A percentile compares a stretch with the other conserved stretches of the same genome.
These are phyloP conservation scores for Mallotus villosus DNA, from an alignment of 2,797 vertebrate genomes.

Conservation along the genomic window DNA sequence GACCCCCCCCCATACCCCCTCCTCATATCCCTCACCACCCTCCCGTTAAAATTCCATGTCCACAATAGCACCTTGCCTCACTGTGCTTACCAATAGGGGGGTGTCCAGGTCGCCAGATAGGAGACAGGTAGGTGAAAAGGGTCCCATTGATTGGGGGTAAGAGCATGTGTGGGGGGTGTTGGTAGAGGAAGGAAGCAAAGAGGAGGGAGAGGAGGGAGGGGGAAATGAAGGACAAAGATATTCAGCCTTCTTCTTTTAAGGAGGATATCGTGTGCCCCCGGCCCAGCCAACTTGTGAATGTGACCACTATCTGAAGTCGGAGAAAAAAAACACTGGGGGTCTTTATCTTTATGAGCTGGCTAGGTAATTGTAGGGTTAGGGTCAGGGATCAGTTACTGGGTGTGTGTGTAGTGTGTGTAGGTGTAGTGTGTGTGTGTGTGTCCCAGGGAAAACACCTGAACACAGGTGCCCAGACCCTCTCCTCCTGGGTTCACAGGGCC, in stretches of 20 bases:
- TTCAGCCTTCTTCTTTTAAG: slow-evolving; percentile 64
- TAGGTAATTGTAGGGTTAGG: slow-evolving; percentile 91
- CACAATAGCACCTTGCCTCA: slow-evolving; percentile 59
- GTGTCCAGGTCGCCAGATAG: not conserved
- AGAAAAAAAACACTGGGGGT: slow-evolving; percentile 79
- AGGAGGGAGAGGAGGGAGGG: slow-evolving; percentile 42
- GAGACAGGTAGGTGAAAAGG: slow-evolving; percentile 75
- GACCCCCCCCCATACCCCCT: no score
- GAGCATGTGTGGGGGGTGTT: slow-evolving; percentile 20
- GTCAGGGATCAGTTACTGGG: slow-evolving; percentile 86
- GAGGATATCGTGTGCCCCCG: slow-evolving; percentile 65
- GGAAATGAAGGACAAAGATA: slow-evolving; percentile 65
- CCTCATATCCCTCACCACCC: no score
- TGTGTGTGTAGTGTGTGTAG: slow-evolving; percentile 41
- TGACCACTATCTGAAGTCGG: slow-evolving; percentile 72
- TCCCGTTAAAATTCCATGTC: slow-evolving; percentile 42
- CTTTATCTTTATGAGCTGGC: slow-evolving; percentile 88
- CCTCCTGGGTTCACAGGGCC: slow-evolving; percentile 54
- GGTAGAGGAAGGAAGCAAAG: slow-evolving; percentile 33
- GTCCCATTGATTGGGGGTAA: slow-evolving; percentile 71
- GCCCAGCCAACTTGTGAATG: slow-evolving; percentile 70
- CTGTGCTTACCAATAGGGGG: slow-evolving; percentile 36
- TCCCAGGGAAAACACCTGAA: slow-evolving; percentile 51
- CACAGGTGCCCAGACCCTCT: slow-evolving; percentile 75
- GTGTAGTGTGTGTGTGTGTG: not conserved